phyloP scores from a whole-genome alignment of 2,888 invertebrate genomes.

The Chirona hameri region DNA sequence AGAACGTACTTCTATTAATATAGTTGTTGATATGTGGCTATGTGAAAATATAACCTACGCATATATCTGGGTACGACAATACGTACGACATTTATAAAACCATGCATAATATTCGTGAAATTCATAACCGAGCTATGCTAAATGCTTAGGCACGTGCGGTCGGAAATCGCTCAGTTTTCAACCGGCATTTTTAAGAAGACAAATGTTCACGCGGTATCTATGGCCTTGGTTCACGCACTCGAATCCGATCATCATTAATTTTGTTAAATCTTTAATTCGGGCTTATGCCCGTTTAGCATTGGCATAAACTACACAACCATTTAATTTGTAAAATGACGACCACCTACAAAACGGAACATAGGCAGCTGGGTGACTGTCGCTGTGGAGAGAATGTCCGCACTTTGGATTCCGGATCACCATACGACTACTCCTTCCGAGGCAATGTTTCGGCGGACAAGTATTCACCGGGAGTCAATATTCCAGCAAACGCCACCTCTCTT shows the following conservation, averaged over 20 bases:
- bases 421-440: not conserved
- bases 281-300: not conserved
- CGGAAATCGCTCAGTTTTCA: too few species aligned
- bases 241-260: not conserved
- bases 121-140: too few species aligned
- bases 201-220: too few species aligned
- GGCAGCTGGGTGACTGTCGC: not conserved
- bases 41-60: too few species aligned
- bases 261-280: not conserved
- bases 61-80: too few species aligned
- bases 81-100: too few species aligned
- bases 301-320: not conserved
- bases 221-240: too few species aligned
- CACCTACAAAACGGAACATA: not conserved
- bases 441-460: not conserved
- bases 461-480: not conserved
- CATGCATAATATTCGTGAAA: too few species aligned
- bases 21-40: too few species aligned
- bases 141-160: too few species aligned
- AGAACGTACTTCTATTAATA: too few species aligned
- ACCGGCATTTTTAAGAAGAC: too few species aligned
- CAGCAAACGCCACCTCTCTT: not conserved
- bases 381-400: slow-evolving; percentile 1
- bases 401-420: not conserved
- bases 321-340: not conserved